These are phyloP conservation scores for Heteronetta atricapilla DNA, from an alignment of 2,113 vertebrate genomes.

Conservation along the genomic window DNA sequence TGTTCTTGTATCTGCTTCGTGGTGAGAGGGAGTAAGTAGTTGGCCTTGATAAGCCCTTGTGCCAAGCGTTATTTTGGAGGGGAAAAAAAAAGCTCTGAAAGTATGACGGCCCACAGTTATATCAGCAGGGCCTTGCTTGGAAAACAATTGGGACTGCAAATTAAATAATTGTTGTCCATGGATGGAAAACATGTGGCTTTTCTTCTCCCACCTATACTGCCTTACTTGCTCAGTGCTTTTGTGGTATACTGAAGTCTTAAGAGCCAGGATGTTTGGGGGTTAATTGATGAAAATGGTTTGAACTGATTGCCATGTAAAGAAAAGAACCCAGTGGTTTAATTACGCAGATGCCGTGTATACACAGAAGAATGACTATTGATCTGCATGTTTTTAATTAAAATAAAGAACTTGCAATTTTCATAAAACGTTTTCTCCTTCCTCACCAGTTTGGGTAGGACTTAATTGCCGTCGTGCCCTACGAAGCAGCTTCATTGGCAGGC, in stretches of 20 bases:
- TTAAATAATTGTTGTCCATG: neutral
- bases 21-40: neutral
- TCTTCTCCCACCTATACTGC: neutral
- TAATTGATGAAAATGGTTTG: conserved; percentile 34
- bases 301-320: conserved; percentile 9
- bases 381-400: conserved; percentile 34
- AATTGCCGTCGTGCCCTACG: neutral
- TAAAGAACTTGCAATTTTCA: neutral
- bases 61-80: neutral
- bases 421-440: neutral
- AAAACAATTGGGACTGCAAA: neutral
- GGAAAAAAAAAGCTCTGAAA: too few species aligned
- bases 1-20: neutral
- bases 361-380: neutral
- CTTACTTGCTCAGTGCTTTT: neutral
- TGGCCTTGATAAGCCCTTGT: conserved; percentile 4
- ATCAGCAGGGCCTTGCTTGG: conserved; percentile 4
- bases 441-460: neutral
- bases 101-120: neutral
- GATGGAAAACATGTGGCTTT: neutral
- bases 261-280: neutral
- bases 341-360: neutral
- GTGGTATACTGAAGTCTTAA: neutral
- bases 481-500: neutral
- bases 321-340: conserved; percentile 22